Conservation (phyloP, 2,797 vertebrate genomes). For the Oreonectes daqikongensis region DNA sequence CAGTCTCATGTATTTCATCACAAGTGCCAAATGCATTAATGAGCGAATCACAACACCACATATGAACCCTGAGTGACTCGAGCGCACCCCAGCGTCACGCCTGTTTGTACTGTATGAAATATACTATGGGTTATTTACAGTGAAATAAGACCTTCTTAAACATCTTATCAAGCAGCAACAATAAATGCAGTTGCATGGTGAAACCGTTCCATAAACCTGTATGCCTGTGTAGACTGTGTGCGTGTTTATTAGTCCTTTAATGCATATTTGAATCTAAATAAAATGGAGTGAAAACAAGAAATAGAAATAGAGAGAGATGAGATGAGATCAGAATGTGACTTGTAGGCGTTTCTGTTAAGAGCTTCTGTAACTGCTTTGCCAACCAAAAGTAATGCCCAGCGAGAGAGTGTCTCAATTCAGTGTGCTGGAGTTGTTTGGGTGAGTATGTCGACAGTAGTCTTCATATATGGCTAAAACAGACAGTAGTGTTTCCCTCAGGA, state of each 20-base stretch:
- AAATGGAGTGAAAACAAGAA: background rate
- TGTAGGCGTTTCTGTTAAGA: background rate
- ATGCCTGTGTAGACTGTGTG: no score
- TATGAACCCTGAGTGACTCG: background rate
- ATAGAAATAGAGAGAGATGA: background rate
- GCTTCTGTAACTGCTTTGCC: background rate
- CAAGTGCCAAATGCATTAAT: background rate
- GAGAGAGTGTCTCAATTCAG: background rate
- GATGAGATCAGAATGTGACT: background rate
- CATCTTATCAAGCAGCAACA: background rate
- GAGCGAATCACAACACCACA: conserved; percentile 5
- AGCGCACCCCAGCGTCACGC: accelerated
- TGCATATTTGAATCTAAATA: no score
- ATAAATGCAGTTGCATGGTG: background rate
- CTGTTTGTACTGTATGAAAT: background rate
- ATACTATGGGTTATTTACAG: background rate
- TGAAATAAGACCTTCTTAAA: no score
- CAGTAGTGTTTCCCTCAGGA: background rate
- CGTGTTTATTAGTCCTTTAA: no score
- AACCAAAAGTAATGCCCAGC: conserved; percentile 10
- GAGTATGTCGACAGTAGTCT: background rate
- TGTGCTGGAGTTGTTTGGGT: conserved; percentile 2
- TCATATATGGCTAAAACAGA: conserved; percentile 1
- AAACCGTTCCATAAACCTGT: background rate
- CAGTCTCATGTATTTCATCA: conserved; percentile 13